phyloP scores from a whole-genome alignment of 2,888 invertebrate species.

The Drosophila testacea region DNA sequence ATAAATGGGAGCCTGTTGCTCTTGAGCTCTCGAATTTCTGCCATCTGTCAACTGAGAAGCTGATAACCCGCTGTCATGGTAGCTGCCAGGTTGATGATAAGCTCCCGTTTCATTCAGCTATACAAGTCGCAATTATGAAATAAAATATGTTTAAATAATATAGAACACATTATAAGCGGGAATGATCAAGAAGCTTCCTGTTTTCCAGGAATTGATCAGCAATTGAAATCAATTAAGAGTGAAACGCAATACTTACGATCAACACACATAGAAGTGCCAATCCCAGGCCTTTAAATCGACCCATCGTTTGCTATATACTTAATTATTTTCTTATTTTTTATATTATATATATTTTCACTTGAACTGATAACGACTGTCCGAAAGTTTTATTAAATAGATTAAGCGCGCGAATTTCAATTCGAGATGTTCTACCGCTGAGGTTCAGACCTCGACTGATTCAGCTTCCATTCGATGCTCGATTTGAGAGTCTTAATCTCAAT shows the following conservation, averaged over 20 bases:
- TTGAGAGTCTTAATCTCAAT: conserved; percentile 52
- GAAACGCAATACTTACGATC: conserved; percentile 56
- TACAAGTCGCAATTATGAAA: conserved; percentile 52
- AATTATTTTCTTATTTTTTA: conserved; percentile 15
- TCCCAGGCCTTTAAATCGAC: conserved; percentile 45
- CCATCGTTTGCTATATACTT: conserved; percentile 48
- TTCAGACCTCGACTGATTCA: conserved; percentile 73
- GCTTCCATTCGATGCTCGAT: conserved; percentile 58
- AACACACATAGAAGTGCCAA: conserved; percentile 42
- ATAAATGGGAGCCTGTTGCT: conserved; percentile 69
- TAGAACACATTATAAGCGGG: neutral
- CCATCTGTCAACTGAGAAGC: conserved; percentile 38
- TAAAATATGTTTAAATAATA: conserved; percentile 1
- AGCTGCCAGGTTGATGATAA: conserved; percentile 76
- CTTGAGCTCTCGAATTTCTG: conserved; percentile 42
- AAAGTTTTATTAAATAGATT: conserved; percentile 18
- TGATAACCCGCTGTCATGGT: conserved; percentile 74
- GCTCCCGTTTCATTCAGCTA: conserved; percentile 74
- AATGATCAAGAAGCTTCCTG: conserved; percentile 35
- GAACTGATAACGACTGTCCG: conserved; percentile 45
- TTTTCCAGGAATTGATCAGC: conserved; percentile 22
- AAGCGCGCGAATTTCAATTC: conserved; percentile 28
- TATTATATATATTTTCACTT: conserved; percentile 29
- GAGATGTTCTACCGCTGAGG: conserved; percentile 44
- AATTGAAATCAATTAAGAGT: conserved; percentile 30